Conservation (phyloP, 2,797 vertebrate genomes). For the Myotis daubentonii region DNA sequence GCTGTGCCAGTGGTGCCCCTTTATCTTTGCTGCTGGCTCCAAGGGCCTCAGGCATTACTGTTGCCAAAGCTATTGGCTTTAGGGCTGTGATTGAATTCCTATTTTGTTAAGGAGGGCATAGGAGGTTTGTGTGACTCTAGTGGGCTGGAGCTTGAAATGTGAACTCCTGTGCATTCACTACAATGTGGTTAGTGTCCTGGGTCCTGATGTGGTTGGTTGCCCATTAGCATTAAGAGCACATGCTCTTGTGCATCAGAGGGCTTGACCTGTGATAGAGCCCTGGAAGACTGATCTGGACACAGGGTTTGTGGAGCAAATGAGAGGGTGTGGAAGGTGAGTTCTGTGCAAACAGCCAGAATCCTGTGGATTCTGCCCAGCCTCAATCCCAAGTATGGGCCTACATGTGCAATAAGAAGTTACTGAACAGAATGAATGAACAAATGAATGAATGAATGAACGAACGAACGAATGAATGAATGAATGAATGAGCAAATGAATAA, state of each 20-base stretch:
- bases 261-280: neutral
- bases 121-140: neutral
- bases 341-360: rapidly evolving
- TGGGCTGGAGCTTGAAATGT: neutral
- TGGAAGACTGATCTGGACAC: neutral
- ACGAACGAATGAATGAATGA: neutral
- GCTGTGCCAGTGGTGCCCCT: neutral
- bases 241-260: neutral
- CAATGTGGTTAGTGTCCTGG: neutral
- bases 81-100: neutral
- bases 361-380: neutral
- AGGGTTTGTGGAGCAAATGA: neutral
- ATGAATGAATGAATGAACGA: neutral
- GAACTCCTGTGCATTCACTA: neutral
- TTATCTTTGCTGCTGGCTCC: neutral
- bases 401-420: neutral
- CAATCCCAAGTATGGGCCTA: neutral
- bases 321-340: neutral
- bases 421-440: neutral
- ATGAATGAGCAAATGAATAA: neutral
- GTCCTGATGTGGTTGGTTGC: neutral
- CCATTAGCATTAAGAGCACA: neutral
- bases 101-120: neutral
- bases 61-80: neutral
- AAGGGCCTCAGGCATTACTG: neutral